Base-by-base conservation (phyloP, 2,797 vertebrate genomes). In the Hemitrygon akajei region DNA sequence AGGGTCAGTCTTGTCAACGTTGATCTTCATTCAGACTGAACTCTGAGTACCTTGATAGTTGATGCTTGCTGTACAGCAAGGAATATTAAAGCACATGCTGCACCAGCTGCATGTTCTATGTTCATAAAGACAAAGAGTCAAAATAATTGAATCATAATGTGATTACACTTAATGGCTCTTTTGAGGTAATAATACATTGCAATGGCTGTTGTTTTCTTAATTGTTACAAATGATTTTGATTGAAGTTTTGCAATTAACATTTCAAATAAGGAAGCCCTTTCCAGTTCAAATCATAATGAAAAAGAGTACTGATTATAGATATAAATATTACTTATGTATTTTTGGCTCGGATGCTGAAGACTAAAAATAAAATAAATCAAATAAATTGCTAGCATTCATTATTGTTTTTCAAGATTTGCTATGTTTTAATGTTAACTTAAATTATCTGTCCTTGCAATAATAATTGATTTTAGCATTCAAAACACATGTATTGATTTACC, bases 111-210 rank as follows among this genome's bases (percentile, higher is more conserved):
- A 18, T 56, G 40, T 22, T 87, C 71, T 91, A 75, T 76, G 40
- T 73, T 93, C 40, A 93, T 76, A 56, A 93, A 76, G 47, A n/a
- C 73, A 58, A 75, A 76, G 40, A 0, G 30, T 58, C 77, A 40
- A 81, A 0, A 34, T 56, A 20, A 18, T 94, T 95, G 91, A 94
- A 95, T 95, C 37, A 94, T 91, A 93, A 95, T 77, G 1, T 60
- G 94, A 94, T 95, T 94, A 94, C 73, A 63, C 95, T 66, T 94
- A 60, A 94, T 76, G 93, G 34, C 3, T 95, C 37, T 63, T 95
- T 93, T 94, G 91, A 94, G 82, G 7, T 94, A 94, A 94, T 93
- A 94, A 94, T 94, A 94, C 84, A 56, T 93, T 95, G 93, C 89
- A 93, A 94, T 94, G 95, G 93, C 14, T 10, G 94, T 82, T 7